Evolutionary conservation across 2,113 vertebrate genomes (phyloP).

Genomic region (Synchiropus splendidus): DNA sequence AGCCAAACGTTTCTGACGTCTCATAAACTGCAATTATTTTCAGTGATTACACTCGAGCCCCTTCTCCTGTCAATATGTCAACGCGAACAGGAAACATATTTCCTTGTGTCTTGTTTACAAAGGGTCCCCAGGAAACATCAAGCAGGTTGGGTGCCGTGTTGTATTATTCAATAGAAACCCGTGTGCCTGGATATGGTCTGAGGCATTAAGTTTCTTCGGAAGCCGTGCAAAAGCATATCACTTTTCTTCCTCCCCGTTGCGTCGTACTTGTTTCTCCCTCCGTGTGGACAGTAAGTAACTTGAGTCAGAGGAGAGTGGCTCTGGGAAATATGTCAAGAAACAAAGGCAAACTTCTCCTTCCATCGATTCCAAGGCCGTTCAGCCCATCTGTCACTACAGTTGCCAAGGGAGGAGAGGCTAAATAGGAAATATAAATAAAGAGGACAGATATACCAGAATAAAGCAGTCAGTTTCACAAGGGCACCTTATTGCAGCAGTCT

Average conservation of each 20-base stretch:
- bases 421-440: conserved; percentile 51
- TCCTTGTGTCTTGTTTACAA: conserved; percentile 49
- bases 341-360: conserved; percentile 56
- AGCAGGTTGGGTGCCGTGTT: conserved; percentile 51
- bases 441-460: conserved; percentile 26
- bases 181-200: conserved; percentile 52
- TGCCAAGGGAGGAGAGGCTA: conserved; percentile 24
- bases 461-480: conserved; percentile 44
- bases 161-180: conserved; percentile 65
- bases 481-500: conserved; percentile 47
- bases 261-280: conserved; percentile 20
- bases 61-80: conserved; percentile 13
- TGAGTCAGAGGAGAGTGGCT: conserved; percentile 47
- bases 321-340: conserved; percentile 56
- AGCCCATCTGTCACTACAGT: conserved; percentile 47
- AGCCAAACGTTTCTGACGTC: conserved; percentile 36
- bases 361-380: conserved; percentile 33
- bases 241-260: conserved; percentile 24
- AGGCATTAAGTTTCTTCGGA: conserved; percentile 63
- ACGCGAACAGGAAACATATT: conserved; percentile 34
- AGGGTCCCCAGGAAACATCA: conserved; percentile 33
- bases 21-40: conserved; percentile 23
- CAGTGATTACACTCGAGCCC: conserved; percentile 18
- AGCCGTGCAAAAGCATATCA: conserved; percentile 46
- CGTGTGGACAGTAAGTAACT: conserved; percentile 59